These are phyloP conservation scores for Hypothenemus hampei DNA, from an alignment of 1,140 invertebrate genomes.

Conservation along the genomic window DNA sequence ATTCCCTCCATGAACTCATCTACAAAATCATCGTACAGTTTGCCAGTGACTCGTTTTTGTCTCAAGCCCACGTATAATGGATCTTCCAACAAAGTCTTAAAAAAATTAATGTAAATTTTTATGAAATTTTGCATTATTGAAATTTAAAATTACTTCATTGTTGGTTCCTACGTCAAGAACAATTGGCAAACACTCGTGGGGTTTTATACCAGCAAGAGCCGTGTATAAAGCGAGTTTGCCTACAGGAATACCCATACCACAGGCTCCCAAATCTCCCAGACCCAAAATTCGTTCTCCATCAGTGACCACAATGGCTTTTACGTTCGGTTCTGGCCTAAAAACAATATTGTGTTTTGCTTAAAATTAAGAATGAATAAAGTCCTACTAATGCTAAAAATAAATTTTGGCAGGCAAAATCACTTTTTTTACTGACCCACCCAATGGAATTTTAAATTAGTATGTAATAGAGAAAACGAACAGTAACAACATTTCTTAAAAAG, in stretches of 20 bases:
- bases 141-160: slow-evolving; percentile 34
- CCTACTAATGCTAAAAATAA: not conserved
- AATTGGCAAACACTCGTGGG: slow-evolving; percentile 82
- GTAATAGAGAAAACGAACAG: not conserved
- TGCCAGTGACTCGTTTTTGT: slow-evolving; percentile 78
- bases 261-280: slow-evolving; percentile 87
- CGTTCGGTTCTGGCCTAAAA: slow-evolving; percentile 78
- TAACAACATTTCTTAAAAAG: slow-evolving; percentile 2
- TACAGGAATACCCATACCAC: slow-evolving; percentile 92
- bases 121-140: not conserved
- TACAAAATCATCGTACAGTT: slow-evolving; percentile 89
- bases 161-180: slow-evolving; percentile 86
- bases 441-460: not conserved
- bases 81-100: slow-evolving; percentile 78
- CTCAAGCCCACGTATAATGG: slow-evolving; percentile 92
- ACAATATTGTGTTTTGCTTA: not conserved
- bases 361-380: not conserved
- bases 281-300: slow-evolving; percentile 92
- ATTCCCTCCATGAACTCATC: slow-evolving; percentile 98
- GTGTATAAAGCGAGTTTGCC: slow-evolving; percentile 90
- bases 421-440: not conserved
- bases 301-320: slow-evolving; percentile 88
- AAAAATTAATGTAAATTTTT: not conserved
- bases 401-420: not conserved
- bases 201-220: slow-evolving; percentile 86